Conservation (phyloP, 2,797 vertebrate genomes). For the Phrynocephalus vlangalii region DNA sequence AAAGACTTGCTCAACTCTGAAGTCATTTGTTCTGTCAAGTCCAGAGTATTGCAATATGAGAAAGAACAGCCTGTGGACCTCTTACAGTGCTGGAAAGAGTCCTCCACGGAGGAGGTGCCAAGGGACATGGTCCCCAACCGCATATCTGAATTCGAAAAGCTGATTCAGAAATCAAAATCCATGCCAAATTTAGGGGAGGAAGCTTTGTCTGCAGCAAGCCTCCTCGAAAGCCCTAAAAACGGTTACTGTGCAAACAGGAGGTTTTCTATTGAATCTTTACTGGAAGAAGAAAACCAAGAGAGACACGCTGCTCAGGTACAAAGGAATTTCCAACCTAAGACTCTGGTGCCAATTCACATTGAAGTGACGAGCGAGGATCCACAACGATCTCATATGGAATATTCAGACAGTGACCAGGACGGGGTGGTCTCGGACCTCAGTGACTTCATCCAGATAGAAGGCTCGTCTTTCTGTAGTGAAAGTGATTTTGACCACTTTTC, state of each 20-base stretch:
- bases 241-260: slow-evolving; percentile 89
- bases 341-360: slow-evolving; percentile 84
- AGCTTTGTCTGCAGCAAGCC: slow-evolving; percentile 84
- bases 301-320: slow-evolving; percentile 86
- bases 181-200: slow-evolving; percentile 96
- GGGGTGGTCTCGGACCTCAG: slow-evolving; percentile 94
- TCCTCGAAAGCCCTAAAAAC: slow-evolving; percentile 82
- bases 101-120: slow-evolving; percentile 88
- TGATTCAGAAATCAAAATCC: slow-evolving; percentile 98
- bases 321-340: slow-evolving; percentile 72
- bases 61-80: slow-evolving; percentile 85
- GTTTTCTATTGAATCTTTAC: slow-evolving; percentile 94
- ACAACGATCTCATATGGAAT: slow-evolving; percentile 78
- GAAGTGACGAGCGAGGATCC: slow-evolving; percentile 83
- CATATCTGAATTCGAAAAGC: slow-evolving; percentile 92
- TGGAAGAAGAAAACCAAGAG: slow-evolving; percentile 88
- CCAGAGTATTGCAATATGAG: slow-evolving; percentile 93
- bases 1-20: slow-evolving; percentile 92
- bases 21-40: slow-evolving; percentile 95
- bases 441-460: slow-evolving; percentile 95
- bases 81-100: slow-evolving; percentile 84
- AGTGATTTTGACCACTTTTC: slow-evolving; percentile 98
- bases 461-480: slow-evolving; percentile 98
- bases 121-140: slow-evolving; percentile 93
- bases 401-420: slow-evolving; percentile 94